Base-by-base conservation (phyloP, 1,140 invertebrate genomes). In the Melitaea cinxia region DNA sequence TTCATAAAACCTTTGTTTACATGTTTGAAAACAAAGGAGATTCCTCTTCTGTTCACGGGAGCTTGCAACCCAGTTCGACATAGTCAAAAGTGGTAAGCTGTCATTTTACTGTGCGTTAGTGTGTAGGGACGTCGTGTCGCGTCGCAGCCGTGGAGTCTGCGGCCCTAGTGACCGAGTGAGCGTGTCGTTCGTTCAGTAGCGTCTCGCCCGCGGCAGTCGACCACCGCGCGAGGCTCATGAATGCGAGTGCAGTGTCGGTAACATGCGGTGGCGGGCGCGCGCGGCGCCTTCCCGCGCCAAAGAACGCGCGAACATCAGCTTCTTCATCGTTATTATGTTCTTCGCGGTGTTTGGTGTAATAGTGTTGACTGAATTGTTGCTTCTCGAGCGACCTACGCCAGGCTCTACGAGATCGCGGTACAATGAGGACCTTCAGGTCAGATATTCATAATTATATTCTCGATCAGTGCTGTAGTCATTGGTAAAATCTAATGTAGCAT, bases 241-340 rank as follows among this genome's bases (percentile, higher is more conserved):
- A 78, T 78, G 80, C 68, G 70, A 82, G 72, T 73, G 63, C 70
- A 64, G 67, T 63, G 61, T 61, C 73, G 61, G 60, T 77, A 79
- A 71, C 61, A 90, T 88, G 85, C 81, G 83, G 77, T 85, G 84
- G 83, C 81, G 79, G 67, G 75, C 74, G 74, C 83, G 83, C 71
- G 75, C 80, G 70, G 71, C 77, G 21, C 67, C 81, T 71, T 79
- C 82, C 69, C 89, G 94, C 78, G 93, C 94, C 50, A 93, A 94
- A 70, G 95, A 97, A 77, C 92, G 96, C 55, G 95, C 96, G 57
- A 95, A 96, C 80, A 94, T 97, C 93, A 96, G 95, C 66, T 97
- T 97, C 88, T 95, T 97, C 89, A 95, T 97, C 75, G 96, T 97
- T 24, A 93, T 97, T 61, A 96, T 97, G 91, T 97, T 97, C 84